Conservation (phyloP, 2,113 vertebrate species). For the Cephalopholis sonnerati region DNA sequence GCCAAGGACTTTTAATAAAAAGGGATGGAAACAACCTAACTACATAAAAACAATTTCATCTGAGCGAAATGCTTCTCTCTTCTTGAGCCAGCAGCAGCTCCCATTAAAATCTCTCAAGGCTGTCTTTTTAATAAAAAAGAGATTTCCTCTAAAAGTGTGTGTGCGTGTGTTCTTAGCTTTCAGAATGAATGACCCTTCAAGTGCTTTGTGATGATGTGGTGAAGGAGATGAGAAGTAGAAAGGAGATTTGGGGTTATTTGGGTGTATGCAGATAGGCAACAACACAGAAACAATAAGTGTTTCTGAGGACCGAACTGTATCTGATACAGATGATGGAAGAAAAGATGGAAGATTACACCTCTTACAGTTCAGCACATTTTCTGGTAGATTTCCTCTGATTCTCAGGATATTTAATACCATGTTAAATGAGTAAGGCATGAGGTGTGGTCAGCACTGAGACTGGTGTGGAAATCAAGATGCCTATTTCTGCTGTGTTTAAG, state of each 20-base stretch:
- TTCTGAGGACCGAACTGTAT: background rate
- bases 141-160: background rate
- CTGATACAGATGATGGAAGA: background rate
- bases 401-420: background rate
- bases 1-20: slow-evolving; percentile 28
- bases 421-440: background rate
- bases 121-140: slow-evolving; percentile 39
- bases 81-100: background rate
- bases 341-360: background rate
- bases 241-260: background rate
- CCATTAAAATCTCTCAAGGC: slow-evolving; percentile 1
- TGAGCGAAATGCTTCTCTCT: background rate
- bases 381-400: background rate
- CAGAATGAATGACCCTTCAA: slow-evolving; percentile 5
- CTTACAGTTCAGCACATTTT: too few relatives aligned
- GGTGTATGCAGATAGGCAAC: background rate
- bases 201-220: background rate
- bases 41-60: slow-evolving; percentile 7
- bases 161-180: background rate
- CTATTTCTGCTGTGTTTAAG: too few relatives aligned
- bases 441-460: background rate
- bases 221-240: background rate
- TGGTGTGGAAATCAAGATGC: background rate
- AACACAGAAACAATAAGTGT: background rate
- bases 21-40: slow-evolving; percentile 14